Evolutionary conservation across 1,140 invertebrate genomes (phyloP).

Genomic region (Radopholus similis): DNA sequence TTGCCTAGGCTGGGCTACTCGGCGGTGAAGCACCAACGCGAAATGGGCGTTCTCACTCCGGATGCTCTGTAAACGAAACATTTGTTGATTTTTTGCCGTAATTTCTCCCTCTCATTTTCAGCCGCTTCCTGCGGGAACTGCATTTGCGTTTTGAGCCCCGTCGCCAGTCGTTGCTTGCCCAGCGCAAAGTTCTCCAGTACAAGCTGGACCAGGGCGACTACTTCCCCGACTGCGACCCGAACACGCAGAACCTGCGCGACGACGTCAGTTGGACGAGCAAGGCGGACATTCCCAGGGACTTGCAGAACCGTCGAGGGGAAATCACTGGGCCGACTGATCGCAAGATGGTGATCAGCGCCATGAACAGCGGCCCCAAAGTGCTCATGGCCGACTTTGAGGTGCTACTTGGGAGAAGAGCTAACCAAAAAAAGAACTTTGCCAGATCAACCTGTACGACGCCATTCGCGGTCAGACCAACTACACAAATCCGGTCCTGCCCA

Average conservation of each 20-base stretch:
- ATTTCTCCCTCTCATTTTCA: too few relatives aligned
- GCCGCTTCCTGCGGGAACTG: slow-evolving; percentile 52
- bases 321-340: slow-evolving; percentile 62
- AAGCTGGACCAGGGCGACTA: slow-evolving; percentile 48
- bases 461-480: slow-evolving; percentile 65
- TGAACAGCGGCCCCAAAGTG: slow-evolving; percentile 60
- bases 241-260: slow-evolving; percentile 43
- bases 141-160: slow-evolving; percentile 50
- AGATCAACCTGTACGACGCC: slow-evolving; percentile 67
- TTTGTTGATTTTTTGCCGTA: too few relatives aligned
- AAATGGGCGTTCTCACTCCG: slow-evolving; percentile 60
- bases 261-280: slow-evolving; percentile 47
- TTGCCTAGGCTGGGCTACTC: slow-evolving; percentile 59
- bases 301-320: slow-evolving; percentile 59
- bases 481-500: slow-evolving; percentile 64
- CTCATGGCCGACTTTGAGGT: slow-evolving; percentile 62
- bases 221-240: slow-evolving; percentile 56
- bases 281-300: slow-evolving; percentile 47
- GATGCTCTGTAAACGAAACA: slow-evolving; percentile 48
- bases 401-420: too few relatives aligned
- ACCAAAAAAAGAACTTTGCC: slow-evolving; percentile 48
- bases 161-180: slow-evolving; percentile 42
- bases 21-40: slow-evolving; percentile 62
- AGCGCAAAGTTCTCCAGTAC: slow-evolving; percentile 45
- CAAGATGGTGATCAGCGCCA: slow-evolving; percentile 62